Evolutionary conservation across 2,113 vertebrate genomes (phyloP), one percentile per base, ranked within the genome.

Genomic region (Danionella cerebrum): DNA sequence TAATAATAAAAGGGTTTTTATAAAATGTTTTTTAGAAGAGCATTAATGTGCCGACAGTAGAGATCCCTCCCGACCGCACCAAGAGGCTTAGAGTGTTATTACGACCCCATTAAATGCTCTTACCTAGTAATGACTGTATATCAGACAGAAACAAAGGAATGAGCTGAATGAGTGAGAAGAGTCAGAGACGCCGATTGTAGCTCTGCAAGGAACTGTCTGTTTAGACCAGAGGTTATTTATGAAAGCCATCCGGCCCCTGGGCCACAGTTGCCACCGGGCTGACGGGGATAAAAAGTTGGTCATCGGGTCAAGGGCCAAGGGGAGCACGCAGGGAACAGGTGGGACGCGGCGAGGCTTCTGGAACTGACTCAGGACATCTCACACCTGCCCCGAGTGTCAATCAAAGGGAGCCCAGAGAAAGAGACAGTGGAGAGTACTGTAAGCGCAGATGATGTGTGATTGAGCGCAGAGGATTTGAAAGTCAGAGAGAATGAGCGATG

Each of bases 351-450:
- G 65, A 51, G 54, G 31, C 74, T 58, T 71, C 70, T 57, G 70
- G 76, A 82, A 76, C 68, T 76, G 83, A 79, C 69, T 59, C 73
- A 65, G 48, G 74, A 52, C 58, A 16, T 58, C 77, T 78, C 80
- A 84, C 88, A 88, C 88, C 90, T 92, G 90, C 87, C 84, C 67
- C 8, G 21, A 57, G 87, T 87, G 84, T 90, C 74, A 76, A 76
- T 90, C 79, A 80, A 65, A 71, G 76, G 73, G 13, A 29, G 53
- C 65, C 18, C 13, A 57, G 27, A 27, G 54, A 52, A 22, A 52
- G 50, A 73, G 57, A 50, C 27, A 41, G 25, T 44, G 53, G 29
- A 45, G 11, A 42, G 5, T 60, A 45, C 57, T 45, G 39, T 60
- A 60, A 24, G 13, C 8, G 6, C n/a, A 21, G 24, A 6, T 14